Percentiles rank a stretch among this genome's conserved stretches.
phyloP scores from a whole-genome alignment of 2,113 vertebrate species.

The Siphamia tubifer region DNA sequence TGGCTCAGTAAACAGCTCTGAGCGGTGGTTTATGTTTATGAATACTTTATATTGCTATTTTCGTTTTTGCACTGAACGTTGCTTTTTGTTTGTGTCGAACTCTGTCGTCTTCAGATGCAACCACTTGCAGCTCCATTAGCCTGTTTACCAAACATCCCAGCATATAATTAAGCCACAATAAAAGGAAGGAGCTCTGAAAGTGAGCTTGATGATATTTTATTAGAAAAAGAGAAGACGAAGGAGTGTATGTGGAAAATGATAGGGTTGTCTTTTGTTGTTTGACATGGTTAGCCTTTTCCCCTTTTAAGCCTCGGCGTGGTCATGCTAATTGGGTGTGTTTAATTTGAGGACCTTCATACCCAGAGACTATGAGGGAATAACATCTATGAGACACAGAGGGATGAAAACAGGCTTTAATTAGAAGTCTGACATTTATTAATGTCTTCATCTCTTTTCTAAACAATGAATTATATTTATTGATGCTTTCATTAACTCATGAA shows the following conservation, averaged over 20 bases:
- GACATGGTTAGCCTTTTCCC: conserved; percentile 12
- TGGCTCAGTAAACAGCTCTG: conserved; percentile 35
- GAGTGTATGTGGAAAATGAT: conserved; percentile 18
- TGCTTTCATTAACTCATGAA: conserved; percentile 39
- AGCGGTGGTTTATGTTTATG: conserved; percentile 38
- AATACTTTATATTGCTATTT: conserved; percentile 36
- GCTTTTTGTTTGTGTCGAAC: conserved; percentile 39
- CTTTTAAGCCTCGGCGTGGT: conserved; percentile 31
- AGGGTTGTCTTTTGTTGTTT: conserved; percentile 13
- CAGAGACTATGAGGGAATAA: conserved; percentile 18
- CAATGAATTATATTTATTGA: conserved; percentile 19
- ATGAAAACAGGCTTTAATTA: conserved; percentile 15
- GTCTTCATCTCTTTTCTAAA: conserved; percentile 24
- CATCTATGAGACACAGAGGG: not conserved
- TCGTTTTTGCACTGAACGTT: conserved; percentile 21
- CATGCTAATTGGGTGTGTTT: conserved; percentile 31
- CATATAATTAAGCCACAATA: conserved; percentile 17
- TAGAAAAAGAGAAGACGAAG: conserved; percentile 11
- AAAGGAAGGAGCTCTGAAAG: not conserved
- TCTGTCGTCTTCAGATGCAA: conserved; percentile 20
- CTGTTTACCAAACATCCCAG: conserved; percentile 49
- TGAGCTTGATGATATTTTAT: not conserved
- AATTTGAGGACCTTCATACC: too few species aligned
- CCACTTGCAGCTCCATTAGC: conserved; percentile 26
- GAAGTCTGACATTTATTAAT: conserved; percentile 41